These are phyloP conservation scores for Ornithoptera priamus DNA, from an alignment of 2,888 invertebrate species.

Conservation along the genomic window DNA sequence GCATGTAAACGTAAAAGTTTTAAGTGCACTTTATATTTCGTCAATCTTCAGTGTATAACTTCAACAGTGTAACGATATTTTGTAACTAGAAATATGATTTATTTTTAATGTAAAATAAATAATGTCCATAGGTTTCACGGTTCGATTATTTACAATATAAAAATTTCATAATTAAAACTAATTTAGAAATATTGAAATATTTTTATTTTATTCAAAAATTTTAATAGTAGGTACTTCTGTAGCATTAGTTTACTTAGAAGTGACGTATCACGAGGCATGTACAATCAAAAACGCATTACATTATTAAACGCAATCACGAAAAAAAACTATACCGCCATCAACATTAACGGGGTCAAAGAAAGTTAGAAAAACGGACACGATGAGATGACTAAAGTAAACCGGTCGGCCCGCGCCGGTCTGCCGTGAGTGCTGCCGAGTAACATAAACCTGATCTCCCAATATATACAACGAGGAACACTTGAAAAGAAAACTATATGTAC, in stretches of 20 bases:
- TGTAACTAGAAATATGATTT: too few relatives aligned
- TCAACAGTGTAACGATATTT: too few relatives aligned
- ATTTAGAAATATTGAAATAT: too few relatives aligned
- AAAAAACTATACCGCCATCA: conserved; percentile 44
- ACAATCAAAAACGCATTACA: conserved; percentile 45
- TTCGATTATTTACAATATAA: too few relatives aligned
- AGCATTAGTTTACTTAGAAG: background rate
- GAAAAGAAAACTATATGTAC: background rate
- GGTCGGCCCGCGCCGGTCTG: conserved; percentile 43
- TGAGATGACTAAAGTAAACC: conserved; percentile 64
- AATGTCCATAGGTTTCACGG: too few relatives aligned
- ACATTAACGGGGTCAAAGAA: conserved; percentile 69
- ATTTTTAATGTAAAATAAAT: too few relatives aligned
- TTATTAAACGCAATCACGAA: conserved; percentile 36
- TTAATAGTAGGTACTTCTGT: too few relatives aligned
- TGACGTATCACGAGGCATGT: conserved; percentile 23
- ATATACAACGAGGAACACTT: background rate
- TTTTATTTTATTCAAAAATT: too few relatives aligned
- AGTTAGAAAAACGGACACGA: conserved; percentile 68
- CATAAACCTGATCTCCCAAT: conserved; percentile 29
- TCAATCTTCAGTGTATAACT: too few relatives aligned
- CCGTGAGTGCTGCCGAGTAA: conserved; percentile 35
- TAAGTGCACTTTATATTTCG: too few relatives aligned
- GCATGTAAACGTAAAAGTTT: too few relatives aligned
- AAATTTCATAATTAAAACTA: too few relatives aligned